Conservation (phyloP, 2,888 invertebrate genomes). For the Cepaea hortensis region DNA sequence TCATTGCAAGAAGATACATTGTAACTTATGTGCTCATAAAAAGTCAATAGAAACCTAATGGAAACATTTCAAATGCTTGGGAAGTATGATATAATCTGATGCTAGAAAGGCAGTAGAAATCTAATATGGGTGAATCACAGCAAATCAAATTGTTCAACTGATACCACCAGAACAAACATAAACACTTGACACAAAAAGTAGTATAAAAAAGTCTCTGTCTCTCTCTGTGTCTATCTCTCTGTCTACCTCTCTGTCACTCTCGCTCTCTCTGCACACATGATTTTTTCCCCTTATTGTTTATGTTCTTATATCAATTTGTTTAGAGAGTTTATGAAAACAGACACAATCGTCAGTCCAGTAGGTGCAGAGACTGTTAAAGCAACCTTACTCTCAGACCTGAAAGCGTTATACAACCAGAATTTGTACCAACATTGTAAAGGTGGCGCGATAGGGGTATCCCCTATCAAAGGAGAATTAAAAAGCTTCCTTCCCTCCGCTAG, state of each 20-base stretch:
- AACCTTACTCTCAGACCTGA: slow-evolving; percentile 67
- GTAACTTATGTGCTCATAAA: slow-evolving; percentile 26
- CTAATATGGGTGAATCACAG: too few species aligned
- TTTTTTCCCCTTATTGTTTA: neutral
- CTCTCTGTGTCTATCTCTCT: too few species aligned
- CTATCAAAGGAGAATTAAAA: too few species aligned
- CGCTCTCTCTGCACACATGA: too few species aligned
- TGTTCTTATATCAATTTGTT: neutral
- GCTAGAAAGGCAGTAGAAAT: too few species aligned
- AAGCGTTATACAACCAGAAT: slow-evolving; percentile 65
- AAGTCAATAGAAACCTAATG: too few species aligned
- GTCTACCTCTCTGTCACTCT: too few species aligned
- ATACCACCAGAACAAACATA: slow-evolving; percentile 63
- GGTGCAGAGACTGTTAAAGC: slow-evolving; percentile 61
- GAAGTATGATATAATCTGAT: too few species aligned
- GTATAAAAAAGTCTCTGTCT: slow-evolving; percentile 53
- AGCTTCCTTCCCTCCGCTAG: too few species aligned
- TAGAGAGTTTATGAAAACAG: slow-evolving; percentile 70
- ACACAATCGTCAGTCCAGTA: slow-evolving; percentile 64
- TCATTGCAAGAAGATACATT: slow-evolving; percentile 66
- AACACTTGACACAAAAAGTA: slow-evolving; percentile 65
- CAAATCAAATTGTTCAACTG: slow-evolving; percentile 46
- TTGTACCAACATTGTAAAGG: too few species aligned
- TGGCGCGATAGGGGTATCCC: too few species aligned
- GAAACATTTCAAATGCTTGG: too few species aligned